Percentiles rank a stretch among this genome's conserved stretches.
Conservation (phyloP, 2,797 vertebrate species). For the Streptopelia turtur region DNA sequence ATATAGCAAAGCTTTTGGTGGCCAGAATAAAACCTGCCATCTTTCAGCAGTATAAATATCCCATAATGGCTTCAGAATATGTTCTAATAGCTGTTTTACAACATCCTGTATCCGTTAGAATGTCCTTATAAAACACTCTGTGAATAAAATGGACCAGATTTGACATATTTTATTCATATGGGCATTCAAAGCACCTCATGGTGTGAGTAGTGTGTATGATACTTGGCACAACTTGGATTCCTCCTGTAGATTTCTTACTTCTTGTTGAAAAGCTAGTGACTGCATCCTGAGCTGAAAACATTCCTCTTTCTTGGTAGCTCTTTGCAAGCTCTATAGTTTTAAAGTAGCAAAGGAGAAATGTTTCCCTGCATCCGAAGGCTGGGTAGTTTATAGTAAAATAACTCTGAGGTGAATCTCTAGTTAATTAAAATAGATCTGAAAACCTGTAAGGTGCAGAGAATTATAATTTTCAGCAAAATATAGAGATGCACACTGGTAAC, state of each 20-base stretch:
- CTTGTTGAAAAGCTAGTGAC: background rate
- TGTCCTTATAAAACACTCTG: slow-evolving; percentile 29
- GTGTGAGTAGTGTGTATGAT: background rate
- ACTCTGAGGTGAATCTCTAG: background rate
- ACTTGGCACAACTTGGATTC: background rate
- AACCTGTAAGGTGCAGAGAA: background rate
- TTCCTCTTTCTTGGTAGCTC: background rate
- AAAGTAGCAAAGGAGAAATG: background rate
- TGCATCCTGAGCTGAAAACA: background rate
- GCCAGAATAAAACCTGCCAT: background rate
- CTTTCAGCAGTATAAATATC: background rate
- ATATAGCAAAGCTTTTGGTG: background rate
- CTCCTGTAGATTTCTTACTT: background rate
- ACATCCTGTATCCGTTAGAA: background rate
- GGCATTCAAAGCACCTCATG: background rate
- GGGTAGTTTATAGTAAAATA: background rate
- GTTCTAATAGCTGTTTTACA: slow-evolving; percentile 47
- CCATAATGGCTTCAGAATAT: background rate
- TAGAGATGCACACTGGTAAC: background rate
- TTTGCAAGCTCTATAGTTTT: background rate
- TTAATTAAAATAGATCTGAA: slow-evolving; percentile 21
- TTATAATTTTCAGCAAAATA: slow-evolving; percentile 35
- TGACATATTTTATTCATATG: slow-evolving; percentile 49
- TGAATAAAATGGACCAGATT: slow-evolving; percentile 11
- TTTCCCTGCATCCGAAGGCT: background rate